Percentiles rank a stretch among this genome's conserved stretches.
These are phyloP conservation scores for Mastomys natalensis DNA, from an alignment of 2,113 vertebrate genomes.

Conservation along the genomic window DNA sequence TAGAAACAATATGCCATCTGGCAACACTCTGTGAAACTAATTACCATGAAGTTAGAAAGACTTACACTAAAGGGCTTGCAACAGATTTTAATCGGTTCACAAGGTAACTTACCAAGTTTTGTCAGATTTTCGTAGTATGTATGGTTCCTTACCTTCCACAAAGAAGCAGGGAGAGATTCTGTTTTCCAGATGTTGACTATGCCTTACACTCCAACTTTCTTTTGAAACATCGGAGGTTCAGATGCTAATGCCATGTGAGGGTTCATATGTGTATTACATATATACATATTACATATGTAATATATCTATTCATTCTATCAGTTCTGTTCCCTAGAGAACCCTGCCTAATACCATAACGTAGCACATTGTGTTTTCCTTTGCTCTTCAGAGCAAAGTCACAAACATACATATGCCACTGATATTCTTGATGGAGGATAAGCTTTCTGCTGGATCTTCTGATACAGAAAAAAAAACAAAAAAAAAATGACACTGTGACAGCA, in stretches of 20 bases:
- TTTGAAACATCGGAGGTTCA: background rate
- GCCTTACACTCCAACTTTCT: background rate
- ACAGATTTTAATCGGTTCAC: conserved; percentile 53
- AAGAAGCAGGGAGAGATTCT: background rate
- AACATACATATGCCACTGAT: background rate
- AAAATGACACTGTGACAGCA: background rate
- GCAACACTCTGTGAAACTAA: conserved; percentile 73
- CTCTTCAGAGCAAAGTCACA: background rate
- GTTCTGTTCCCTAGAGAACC: too few relatives aligned
- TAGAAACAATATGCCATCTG: conserved; percentile 63
- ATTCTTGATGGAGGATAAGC: background rate
- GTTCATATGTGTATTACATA: background rate
- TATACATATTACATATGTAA: too few relatives aligned
- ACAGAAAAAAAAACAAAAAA: background rate
- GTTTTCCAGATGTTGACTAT: background rate
- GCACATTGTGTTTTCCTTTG: background rate
- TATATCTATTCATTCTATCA: background rate
- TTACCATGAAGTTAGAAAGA: conserved; percentile 61
- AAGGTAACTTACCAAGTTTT: conserved; percentile 33
- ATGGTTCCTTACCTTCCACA: background rate
- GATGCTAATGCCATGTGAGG: background rate
- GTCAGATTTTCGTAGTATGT: background rate
- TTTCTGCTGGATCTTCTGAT: background rate
- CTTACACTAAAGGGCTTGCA: conserved; percentile 36
- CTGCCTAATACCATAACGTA: background rate